These are phyloP conservation scores for Paramacrobiotus metropolitanus DNA, from an alignment of 1,140 invertebrate genomes.

Conservation along the genomic window DNA sequence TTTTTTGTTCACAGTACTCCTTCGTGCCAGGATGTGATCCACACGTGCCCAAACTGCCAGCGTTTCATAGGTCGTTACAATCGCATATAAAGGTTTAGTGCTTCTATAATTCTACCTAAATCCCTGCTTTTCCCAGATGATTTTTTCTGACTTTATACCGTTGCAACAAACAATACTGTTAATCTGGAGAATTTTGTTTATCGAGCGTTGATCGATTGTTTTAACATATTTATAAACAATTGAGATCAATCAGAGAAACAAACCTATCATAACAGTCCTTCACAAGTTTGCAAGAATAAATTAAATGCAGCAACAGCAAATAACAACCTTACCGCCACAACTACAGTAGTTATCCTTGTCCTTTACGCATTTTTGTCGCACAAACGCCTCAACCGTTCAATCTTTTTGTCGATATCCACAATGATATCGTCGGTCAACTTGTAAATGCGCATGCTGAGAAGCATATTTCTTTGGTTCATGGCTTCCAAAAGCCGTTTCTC, in stretches of 20 bases:
- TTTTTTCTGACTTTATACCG: no score
- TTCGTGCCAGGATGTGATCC: not conserved
- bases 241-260: not conserved
- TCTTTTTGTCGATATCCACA: not conserved
- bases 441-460: not conserved
- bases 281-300: not conserved
- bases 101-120: no score
- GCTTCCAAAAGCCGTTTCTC: not conserved
- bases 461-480: not conserved
- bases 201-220: not conserved
- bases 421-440: not conserved
- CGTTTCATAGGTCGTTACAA: not conserved
- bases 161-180: no score
- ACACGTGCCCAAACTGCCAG: not conserved
- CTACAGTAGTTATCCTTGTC: not conserved
- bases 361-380: not conserved
- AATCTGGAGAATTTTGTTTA: not conserved
- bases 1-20: not conserved
- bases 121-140: no score
- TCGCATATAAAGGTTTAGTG: not conserved
- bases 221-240: not conserved
- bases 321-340: not conserved
- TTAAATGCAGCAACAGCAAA: not conserved
- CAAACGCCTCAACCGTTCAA: not conserved
- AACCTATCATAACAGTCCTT: not conserved